Evolutionary conservation across 1,140 invertebrate genomes (phyloP).

Genomic region (Drosophila rufa): DNA sequence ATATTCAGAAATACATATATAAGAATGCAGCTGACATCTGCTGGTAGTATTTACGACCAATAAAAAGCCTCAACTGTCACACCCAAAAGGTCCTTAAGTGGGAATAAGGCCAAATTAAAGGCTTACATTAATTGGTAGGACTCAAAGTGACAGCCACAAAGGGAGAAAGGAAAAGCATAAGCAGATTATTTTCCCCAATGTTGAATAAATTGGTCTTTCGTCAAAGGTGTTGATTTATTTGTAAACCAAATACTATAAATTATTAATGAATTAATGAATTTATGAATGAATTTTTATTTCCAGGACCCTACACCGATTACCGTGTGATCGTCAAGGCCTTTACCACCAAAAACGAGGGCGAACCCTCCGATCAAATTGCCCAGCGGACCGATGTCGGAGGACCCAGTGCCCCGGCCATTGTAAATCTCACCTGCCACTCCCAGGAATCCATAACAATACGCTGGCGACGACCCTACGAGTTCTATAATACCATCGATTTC

Average conservation of each 20-base stretch:
- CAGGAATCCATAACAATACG: conserved; percentile 92
- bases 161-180: too few species aligned
- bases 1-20: conserved; percentile 6
- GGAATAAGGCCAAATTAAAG: conserved; percentile 24
- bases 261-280: too few species aligned
- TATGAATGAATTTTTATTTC: conserved; percentile 39
- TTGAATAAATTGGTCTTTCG: too few species aligned
- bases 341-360: conserved; percentile 90
- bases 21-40: conserved; percentile 43
- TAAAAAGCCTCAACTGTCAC: conserved; percentile 35
- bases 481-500: conserved; percentile 91
- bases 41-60: conserved; percentile 44
- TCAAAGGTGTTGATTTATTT: too few species aligned
- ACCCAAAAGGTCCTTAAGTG: conserved; percentile 3
- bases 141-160: too few species aligned
- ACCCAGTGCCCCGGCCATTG: conserved; percentile 91
- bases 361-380: conserved; percentile 89
- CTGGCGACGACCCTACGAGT: conserved; percentile 91
- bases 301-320: conserved; percentile 93
- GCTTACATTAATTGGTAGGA: not conserved
- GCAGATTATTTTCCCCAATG: not conserved
- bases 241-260: too few species aligned
- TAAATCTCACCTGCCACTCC: conserved; percentile 93
- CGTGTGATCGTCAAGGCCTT: conserved; percentile 94
- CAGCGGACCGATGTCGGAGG: conserved; percentile 93